These are phyloP conservation scores for Sphenodon punctatus DNA, from an alignment of 2,797 vertebrate genomes.

Conservation along the genomic window DNA sequence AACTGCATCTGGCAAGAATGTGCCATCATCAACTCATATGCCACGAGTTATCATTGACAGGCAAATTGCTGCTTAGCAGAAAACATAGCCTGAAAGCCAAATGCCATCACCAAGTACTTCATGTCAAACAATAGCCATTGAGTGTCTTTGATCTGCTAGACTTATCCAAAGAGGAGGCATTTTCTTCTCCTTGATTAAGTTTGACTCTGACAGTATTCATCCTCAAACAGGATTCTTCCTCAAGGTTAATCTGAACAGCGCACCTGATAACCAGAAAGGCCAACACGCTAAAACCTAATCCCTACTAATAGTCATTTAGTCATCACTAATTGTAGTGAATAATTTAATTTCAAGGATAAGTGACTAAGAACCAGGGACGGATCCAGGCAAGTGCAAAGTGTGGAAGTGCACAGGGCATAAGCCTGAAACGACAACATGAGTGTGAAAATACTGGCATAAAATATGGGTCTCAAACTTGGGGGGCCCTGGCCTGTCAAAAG, in stretches of 20 bases:
- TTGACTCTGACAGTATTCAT: background rate
- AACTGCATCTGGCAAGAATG: background rate
- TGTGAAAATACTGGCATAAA: no score
- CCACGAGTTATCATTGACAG: background rate
- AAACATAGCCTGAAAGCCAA: conserved; percentile 5
- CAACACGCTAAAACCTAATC: conserved; percentile 29
- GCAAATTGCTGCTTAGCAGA: background rate
- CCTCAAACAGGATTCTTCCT: conserved; percentile 5
- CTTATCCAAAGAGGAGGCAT: conserved; percentile 19
- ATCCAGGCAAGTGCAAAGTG: no score
- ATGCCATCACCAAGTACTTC: background rate
- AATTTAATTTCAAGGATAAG: conserved; percentile 3
- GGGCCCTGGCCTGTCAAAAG: no score
- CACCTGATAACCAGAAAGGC: conserved; percentile 27
- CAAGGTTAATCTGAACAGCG: conserved; percentile 41
- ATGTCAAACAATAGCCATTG: conserved; percentile 14
- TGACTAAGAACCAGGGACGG: no score
- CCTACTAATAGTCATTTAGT: conserved; percentile 44
- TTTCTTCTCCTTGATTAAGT: conserved; percentile 11
- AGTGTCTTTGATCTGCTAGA: background rate
- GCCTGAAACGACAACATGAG: no score
- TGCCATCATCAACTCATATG: background rate
- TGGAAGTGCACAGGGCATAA: background rate
- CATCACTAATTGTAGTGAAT: no score
- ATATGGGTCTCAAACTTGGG: no score